Conservation (phyloP, 2,113 vertebrate species). For the Nothocercus nigrocapillus region DNA sequence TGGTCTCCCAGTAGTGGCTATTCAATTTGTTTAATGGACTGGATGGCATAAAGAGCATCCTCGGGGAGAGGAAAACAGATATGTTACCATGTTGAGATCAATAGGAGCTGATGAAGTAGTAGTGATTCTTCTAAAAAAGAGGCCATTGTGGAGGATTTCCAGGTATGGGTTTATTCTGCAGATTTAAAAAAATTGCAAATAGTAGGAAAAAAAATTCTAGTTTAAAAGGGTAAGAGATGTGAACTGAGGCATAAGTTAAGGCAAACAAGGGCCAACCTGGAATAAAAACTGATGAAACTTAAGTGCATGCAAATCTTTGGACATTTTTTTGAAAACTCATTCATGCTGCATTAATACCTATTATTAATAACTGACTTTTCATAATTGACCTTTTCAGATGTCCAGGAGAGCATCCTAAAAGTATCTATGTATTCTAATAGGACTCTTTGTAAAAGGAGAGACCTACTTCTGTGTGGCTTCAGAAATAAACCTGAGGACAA, state of each 20-base stretch:
- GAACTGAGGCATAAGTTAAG: not conserved
- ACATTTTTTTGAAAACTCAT: not conserved
- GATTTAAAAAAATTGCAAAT: not conserved
- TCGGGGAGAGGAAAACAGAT: not conserved
- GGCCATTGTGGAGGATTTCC: not conserved
- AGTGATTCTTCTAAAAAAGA: not conserved
- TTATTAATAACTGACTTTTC: not conserved
- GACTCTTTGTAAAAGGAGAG: not conserved
- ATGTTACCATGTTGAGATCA: not conserved
- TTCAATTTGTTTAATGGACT: not conserved
- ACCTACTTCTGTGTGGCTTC: conserved; percentile 9
- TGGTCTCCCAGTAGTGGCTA: not conserved
- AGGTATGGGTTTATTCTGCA: not conserved
- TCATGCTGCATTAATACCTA: not conserved
- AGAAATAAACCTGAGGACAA: not conserved
- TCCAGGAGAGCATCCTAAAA: not conserved
- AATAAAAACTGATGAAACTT: not conserved
- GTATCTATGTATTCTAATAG: not conserved
- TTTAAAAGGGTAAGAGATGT: not conserved
- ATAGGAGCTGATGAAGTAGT: not conserved
- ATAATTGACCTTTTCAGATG: not conserved
- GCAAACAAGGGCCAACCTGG: not conserved
- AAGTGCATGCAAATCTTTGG: not conserved
- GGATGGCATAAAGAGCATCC: not conserved
- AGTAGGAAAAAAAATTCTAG: not conserved